Conservation (phyloP, 1,140 invertebrate genomes). For the Drosophila sp. region DNA sequence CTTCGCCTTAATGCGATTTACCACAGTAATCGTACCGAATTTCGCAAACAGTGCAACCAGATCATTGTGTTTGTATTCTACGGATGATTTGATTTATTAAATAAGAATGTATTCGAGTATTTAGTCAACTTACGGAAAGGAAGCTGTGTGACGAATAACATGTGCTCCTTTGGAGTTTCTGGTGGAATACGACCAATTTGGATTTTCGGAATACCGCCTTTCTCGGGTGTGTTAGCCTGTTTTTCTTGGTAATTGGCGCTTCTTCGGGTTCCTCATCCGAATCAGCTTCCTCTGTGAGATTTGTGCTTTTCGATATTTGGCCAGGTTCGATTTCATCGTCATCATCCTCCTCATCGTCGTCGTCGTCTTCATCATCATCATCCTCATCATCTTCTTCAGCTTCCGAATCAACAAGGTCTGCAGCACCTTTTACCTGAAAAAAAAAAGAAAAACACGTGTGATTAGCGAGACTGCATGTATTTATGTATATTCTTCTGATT, state of each 20-base stretch:
- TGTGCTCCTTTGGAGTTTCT: constrained; percentile 36
- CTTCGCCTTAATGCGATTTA: constrained; percentile 38
- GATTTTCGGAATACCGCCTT: constrained; percentile 63
- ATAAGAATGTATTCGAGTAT: neutral
- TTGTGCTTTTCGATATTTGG: constrained; percentile 18
- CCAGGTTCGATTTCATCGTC: constrained; percentile 58
- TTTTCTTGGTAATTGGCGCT: constrained; percentile 43
- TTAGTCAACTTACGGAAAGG: constrained; percentile 49
- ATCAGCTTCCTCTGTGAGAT: constrained; percentile 45
- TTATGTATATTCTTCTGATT: neutral
- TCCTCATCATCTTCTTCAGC: constrained; percentile 50
- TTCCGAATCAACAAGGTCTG: constrained; percentile 39
- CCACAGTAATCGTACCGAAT: constrained; percentile 49
- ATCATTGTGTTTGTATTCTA: constrained; percentile 58
- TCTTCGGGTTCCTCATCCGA: constrained; percentile 50
- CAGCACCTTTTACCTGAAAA: constrained; percentile 29
- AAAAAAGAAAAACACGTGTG: constrained; percentile 5
- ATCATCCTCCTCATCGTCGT: constrained; percentile 31
- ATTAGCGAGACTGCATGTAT: neutral
- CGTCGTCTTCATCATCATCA: constrained; percentile 33
- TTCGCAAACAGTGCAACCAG: constrained; percentile 62
- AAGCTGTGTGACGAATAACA: constrained; percentile 44
- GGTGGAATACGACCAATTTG: constrained; percentile 36
- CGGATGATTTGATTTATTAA: neutral
- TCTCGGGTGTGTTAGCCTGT: neutral